Base-by-base conservation (phyloP, 2,113 vertebrate genomes). In the Oxyura jamaicensis region DNA sequence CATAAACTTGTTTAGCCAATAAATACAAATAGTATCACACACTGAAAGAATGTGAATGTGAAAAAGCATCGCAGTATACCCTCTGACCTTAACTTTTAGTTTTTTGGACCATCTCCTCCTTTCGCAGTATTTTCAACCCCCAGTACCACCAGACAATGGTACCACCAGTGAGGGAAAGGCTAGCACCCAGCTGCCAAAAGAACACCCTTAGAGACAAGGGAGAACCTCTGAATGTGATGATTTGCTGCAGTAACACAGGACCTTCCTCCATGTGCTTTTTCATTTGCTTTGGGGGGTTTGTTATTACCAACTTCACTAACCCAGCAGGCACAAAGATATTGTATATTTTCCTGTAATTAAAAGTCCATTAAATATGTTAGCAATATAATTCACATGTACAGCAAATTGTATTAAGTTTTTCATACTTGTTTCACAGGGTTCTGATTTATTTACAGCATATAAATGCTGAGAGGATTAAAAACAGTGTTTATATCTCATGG, bases 401-500 rank as follows among this genome's bases (percentile, higher is more conserved):
- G 59, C n/a, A 72, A 65, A 55, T 33, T 48, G 46, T 42, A 62
- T 63, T 14, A 44, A 5, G 60, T 36, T 79, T 74, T 84, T 89
- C 55, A 13, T 39, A 42, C 19, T 68, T 80, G 15, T 28, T 84
- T 80, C 74, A 50, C 41, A 7, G 55, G n/a, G 35, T 68, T 80
- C 48, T n/a, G 48, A 68, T 84, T 85, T 84, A 74, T 84, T 84
- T 74, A 79, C 86, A 79, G 53, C 29, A 44, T 56, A 35, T 68
- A 56, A 80, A 86, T 60, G 71, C 71, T 66, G 65, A 72, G 63
- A 82, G 65, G 77, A 93, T 82, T 82, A 72, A 93, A 86, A 82
- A 53, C 29, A 33, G 21, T 53, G 50, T 59, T 90, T 65, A 1
- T 55, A 25, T 71, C 76, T 60, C 36, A 9, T 35, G 65, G 82